These are phyloP conservation scores for Phylloscopus whistleri DNA, from an alignment of 2,113 vertebrate genomes.

Conservation along the genomic window DNA sequence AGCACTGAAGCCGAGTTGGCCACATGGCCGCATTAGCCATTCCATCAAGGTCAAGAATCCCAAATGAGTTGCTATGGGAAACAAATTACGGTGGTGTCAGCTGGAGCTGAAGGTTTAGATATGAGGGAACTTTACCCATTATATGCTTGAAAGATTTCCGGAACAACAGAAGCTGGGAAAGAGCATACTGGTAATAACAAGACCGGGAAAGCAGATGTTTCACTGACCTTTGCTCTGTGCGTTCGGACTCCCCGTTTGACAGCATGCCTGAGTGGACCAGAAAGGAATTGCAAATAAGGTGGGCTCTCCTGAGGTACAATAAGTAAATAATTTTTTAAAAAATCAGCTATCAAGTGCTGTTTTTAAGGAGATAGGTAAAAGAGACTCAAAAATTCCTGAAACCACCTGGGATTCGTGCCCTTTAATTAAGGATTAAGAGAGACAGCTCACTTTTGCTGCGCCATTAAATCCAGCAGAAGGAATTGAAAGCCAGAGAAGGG, in stretches of 20 bases:
- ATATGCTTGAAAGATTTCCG: slow-evolving; percentile 65
- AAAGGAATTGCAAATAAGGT: slow-evolving; percentile 11
- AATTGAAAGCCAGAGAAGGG: neutral
- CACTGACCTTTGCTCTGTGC: slow-evolving; percentile 27
- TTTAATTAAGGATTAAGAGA: neutral
- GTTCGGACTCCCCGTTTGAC: neutral
- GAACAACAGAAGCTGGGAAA: slow-evolving; percentile 47
- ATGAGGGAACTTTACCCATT: slow-evolving; percentile 61
- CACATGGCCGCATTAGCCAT: slow-evolving; percentile 33
- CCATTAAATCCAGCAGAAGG: neutral
- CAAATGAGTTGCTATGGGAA: slow-evolving; percentile 63
- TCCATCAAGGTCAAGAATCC: slow-evolving; percentile 61
- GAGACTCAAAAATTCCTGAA: neutral
- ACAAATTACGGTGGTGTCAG: slow-evolving; percentile 67
- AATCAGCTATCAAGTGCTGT: neutral
- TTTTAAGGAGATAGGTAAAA: neutral
- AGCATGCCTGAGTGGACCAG: neutral
- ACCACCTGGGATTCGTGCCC: neutral
- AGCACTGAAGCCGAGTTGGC: neutral
- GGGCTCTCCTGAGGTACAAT: neutral
- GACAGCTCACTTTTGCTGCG: neutral
- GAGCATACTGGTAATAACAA: slow-evolving; percentile 43
- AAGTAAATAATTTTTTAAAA: neutral
- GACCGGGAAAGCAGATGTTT: slow-evolving; percentile 58
- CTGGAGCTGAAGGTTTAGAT: slow-evolving; percentile 58